Evolutionary conservation across 2,797 vertebrate species (phyloP).

Genomic region (Coregonus sp.): DNA sequence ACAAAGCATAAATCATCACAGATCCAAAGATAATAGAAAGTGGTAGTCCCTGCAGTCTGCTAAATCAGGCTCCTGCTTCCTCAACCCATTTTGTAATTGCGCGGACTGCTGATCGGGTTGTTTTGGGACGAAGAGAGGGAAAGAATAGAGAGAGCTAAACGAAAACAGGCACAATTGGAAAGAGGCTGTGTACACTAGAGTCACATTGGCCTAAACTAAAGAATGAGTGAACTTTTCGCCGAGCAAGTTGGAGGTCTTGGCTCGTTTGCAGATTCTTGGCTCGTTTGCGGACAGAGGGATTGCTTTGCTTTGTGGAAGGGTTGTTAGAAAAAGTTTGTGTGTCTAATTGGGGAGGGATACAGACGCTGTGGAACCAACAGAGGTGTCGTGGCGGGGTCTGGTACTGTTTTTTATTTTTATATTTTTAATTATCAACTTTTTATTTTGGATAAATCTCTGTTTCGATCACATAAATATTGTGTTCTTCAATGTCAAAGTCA

Average conservation of each 20-base stretch:
- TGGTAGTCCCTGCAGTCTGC: constrained; percentile 65
- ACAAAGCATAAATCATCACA: constrained; percentile 66
- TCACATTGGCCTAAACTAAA: background rate
- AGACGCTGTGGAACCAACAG: constrained; percentile 34
- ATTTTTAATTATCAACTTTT: constrained; percentile 8
- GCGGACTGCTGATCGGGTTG: constrained; percentile 67
- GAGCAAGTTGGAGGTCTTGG: background rate
- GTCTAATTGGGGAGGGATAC: constrained; percentile 19
- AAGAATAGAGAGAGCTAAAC: constrained; percentile 42
- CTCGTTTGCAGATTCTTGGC: constrained; percentile 16
- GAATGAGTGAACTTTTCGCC: constrained; percentile 9
- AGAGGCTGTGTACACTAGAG: constrained; percentile 5
- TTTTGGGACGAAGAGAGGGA: constrained; percentile 50
- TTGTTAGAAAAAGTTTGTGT: constrained; percentile 24
- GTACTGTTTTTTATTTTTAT: background rate
- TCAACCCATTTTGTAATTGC: constrained; percentile 66
- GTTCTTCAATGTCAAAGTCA: too few relatives aligned
- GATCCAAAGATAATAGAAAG: constrained; percentile 71
- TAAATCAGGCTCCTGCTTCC: constrained; percentile 70
- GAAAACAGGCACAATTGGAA: constrained; percentile 53
- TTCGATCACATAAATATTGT: too few relatives aligned
- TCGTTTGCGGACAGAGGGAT: constrained; percentile 13
- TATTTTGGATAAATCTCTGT: too few relatives aligned
- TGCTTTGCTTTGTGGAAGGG: constrained; percentile 21
- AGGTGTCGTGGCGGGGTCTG: constrained; percentile 43